These are phyloP conservation scores for Pachycephala philippinensis DNA, from an alignment of 2,113 vertebrate genomes.

Conservation along the genomic window DNA sequence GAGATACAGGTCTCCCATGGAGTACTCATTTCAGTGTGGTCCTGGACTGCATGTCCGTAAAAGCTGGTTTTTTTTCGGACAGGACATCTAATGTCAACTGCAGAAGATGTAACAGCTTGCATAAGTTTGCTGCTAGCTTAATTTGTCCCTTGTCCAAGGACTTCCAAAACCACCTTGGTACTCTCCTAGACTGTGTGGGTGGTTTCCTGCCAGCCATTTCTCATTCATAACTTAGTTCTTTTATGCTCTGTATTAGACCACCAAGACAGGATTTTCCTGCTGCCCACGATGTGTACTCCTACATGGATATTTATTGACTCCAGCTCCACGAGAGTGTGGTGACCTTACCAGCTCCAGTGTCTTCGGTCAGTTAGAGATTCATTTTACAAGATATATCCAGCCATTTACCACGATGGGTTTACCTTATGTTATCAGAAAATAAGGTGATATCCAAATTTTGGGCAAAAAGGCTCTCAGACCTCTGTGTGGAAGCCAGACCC, in stretches of 20 bases:
- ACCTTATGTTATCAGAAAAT: background rate
- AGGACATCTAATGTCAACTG: background rate
- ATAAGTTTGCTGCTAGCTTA: background rate
- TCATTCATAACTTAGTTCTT: background rate
- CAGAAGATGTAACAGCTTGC: background rate
- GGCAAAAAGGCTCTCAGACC: background rate
- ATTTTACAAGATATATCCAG: background rate
- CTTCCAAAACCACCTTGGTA: background rate
- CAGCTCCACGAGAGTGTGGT: background rate
- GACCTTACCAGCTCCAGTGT: background rate
- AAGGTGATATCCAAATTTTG: background rate
- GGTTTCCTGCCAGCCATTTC: background rate
- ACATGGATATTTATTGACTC: background rate
- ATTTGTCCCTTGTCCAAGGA: background rate
- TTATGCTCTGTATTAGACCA: background rate
- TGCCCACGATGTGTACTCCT: background rate
- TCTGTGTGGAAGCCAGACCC: background rate
- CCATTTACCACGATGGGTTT: background rate
- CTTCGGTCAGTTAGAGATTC: background rate
- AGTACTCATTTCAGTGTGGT: background rate
- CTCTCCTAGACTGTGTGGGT: background rate
- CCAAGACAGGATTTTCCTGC: background rate
- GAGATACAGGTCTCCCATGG: background rate
- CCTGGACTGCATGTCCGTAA: background rate
- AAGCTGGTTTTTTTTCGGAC: background rate